Evolutionary conservation across 2,888 invertebrate genomes (phyloP).

Genomic region (Calephelis perditalis): DNA sequence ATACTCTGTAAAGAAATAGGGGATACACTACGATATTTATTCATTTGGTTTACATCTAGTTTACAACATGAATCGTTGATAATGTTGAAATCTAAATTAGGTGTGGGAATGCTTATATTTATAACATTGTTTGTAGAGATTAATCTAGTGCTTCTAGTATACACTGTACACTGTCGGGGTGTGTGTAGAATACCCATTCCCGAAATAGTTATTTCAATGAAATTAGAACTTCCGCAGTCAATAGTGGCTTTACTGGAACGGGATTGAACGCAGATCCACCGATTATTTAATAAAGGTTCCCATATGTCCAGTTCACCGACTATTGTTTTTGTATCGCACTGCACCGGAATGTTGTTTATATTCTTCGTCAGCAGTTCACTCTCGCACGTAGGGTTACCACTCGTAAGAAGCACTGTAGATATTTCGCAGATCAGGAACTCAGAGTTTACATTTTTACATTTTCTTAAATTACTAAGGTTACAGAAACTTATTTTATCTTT

Average conservation of each 20-base stretch:
- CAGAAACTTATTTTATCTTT: conserved; percentile 27
- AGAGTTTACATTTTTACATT: conserved; percentile 4
- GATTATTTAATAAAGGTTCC: conserved; percentile 5
- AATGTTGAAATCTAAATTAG: not conserved
- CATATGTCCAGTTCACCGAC: not conserved
- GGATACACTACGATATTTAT: not conserved
- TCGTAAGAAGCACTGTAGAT: not conserved
- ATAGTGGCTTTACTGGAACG: not conserved
- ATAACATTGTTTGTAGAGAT: not conserved
- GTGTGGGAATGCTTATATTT: not conserved
- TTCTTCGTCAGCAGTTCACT: conserved; percentile 25
- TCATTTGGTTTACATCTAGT: not conserved
- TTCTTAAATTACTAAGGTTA: conserved; percentile 16
- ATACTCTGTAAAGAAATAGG: not conserved
- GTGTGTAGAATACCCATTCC: not conserved
- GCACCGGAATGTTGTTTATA: conserved; percentile 12
- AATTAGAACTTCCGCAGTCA: not conserved
- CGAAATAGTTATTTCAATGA: not conserved
- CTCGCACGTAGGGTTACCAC: conserved; percentile 13
- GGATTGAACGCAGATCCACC: conserved; percentile 9
- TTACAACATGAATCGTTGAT: not conserved
- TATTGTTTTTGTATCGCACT: conserved; percentile 14
- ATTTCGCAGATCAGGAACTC: conserved; percentile 1
- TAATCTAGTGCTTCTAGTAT: not conserved
- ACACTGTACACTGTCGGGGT: conserved; percentile 1